These are phyloP conservation scores for Chrysogorgia sp. DNA, from an alignment of 92 coral and sea anemone genomes.

Conservation along the genomic window DNA sequence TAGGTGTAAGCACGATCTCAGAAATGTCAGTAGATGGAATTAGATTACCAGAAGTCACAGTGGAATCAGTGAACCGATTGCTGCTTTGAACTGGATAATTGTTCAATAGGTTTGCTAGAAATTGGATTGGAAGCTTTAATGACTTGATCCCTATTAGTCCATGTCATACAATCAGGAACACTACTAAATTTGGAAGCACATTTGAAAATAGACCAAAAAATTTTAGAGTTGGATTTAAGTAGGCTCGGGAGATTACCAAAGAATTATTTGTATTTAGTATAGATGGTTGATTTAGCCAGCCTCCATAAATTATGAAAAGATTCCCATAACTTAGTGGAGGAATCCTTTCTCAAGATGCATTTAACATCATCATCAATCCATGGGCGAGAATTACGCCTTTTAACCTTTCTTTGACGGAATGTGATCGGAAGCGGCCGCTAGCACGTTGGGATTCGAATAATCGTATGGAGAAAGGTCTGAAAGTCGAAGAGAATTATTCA, in stretches of 20 bases:
- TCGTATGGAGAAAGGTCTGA: constrained; percentile 34
- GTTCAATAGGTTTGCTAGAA: no score
- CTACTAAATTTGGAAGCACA: constrained; percentile 38
- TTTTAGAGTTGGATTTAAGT: constrained; percentile 37
- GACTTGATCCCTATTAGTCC: constrained; percentile 16
- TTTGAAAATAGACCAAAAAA: constrained; percentile 54
- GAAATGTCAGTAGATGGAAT: constrained; percentile 3
- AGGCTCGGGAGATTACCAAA: constrained; percentile 34
- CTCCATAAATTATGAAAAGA: constrained; percentile 23
- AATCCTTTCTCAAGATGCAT: constrained; percentile 26
- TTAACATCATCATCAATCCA: constrained; percentile 40
- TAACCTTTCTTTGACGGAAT: constrained; percentile 18
- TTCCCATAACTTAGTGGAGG: constrained; percentile 33
- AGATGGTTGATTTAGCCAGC: constrained; percentile 34
- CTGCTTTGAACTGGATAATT: no score
- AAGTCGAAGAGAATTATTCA: constrained; percentile 21
- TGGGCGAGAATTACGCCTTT: constrained; percentile 34
- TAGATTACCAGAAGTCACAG: no score
- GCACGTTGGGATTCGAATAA: constrained; percentile 23
- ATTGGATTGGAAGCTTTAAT: no score
- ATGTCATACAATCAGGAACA: constrained; percentile 44
- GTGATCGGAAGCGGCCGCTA: constrained; percentile 23
- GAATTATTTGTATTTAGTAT: constrained; percentile 23
- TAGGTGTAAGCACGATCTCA: constrained; percentile 3
- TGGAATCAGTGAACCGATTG: no score